Base-by-base conservation (phyloP, 2,113 vertebrate species). In the Plecturocebus donacophilus region DNA sequence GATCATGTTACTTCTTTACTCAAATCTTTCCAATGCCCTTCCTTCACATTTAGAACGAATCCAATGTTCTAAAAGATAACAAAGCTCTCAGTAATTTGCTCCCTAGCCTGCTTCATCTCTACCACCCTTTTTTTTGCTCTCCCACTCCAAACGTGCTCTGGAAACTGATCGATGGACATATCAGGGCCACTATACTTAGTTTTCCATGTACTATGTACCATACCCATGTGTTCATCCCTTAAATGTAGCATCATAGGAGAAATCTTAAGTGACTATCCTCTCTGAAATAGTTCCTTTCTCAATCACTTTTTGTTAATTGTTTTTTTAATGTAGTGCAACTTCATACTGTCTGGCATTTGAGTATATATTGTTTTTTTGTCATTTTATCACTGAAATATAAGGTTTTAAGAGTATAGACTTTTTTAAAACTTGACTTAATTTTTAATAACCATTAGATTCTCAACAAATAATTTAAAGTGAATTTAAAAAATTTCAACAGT, bases 311-410 rank as follows among this genome's bases (percentile, higher is more conserved):
- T 45, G 23, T n/a, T 52, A 17, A 76, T 2, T 87, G 8, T 6
- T 71, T 54, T n/a, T 47, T 66, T 10, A 45, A 87, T 85, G 77
- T 52, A 45, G 45, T 68, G 9, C 8, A 96, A 86, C 8, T 75
- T 52, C 25, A 30, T 52, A 38, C 16, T 70, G 2, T 84, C 40
- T 84, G 4, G 8, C 14, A 82, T 82, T 84, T 56, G 12, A n/a
- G 3, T 68, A 58, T 89, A 79, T 38, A 66, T 47, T 75, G 17
- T 13, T 25, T 73, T 79, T 38, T 66, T 61, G 91, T 38, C 52
- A 32, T 73, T 10, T 97, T 84, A 90, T 86, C 6, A 52, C 14
- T 80, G 40, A 68, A 92, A 54, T 90, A 80, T 40, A 85, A 94
- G 16, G 12, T 54, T 76, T 89, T 21, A 52, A 49, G 7, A 25